phyloP scores from a whole-genome alignment of 2,797 vertebrate genomes.

The Clarias laeviceps region DNA sequence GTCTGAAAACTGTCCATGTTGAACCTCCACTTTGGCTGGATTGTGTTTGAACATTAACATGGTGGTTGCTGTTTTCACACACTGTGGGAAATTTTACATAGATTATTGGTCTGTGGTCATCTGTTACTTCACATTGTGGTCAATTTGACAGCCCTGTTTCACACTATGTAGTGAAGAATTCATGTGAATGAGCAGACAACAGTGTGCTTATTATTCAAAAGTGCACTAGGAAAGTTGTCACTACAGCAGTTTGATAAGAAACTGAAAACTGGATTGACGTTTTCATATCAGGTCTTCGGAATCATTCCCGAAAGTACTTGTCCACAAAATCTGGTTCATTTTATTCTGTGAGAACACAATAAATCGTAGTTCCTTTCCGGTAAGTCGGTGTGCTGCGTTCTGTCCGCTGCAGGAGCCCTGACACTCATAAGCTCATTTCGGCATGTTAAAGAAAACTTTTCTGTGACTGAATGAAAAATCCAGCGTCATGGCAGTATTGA shows the following conservation, averaged over 20 bases:
- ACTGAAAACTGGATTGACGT: background rate
- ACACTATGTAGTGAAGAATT: background rate
- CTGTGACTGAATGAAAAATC: background rate
- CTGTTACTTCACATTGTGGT: slow-evolving; percentile 1
- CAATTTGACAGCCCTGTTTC: background rate
- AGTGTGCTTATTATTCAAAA: background rate
- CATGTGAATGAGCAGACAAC: background rate
- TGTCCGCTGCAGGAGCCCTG: no score
- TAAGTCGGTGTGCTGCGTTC: no score
- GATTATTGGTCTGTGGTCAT: slow-evolving; percentile 21
- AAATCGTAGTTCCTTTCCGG: no score
- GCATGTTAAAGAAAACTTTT: background rate
- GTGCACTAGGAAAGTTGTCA: background rate
- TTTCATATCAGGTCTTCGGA: no score
- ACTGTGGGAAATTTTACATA: background rate
- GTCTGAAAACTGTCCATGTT: background rate
- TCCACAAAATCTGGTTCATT: no score
- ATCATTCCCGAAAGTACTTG: no score
- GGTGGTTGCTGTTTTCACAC: slow-evolving; percentile 14
- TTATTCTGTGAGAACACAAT: no score
- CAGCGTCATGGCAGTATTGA: background rate
- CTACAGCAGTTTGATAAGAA: background rate
- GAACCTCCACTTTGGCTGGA: background rate
- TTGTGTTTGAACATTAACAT: slow-evolving; percentile 9
- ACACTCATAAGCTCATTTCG: background rate